Evolutionary conservation across 2,888 invertebrate genomes (phyloP).

Genomic region (Pseudococcus viburni): DNA sequence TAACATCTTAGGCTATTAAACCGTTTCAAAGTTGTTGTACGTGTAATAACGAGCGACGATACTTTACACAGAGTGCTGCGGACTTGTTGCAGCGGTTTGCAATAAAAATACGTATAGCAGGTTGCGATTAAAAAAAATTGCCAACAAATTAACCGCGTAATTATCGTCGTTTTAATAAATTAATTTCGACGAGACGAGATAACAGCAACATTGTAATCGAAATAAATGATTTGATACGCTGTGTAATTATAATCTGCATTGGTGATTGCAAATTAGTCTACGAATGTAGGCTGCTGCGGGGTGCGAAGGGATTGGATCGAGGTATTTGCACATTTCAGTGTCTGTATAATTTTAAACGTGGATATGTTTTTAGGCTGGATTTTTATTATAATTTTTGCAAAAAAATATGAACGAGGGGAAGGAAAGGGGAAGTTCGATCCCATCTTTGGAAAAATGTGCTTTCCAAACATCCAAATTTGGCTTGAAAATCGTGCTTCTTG

Average conservation of each 20-base stretch:
- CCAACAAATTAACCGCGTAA: slow-evolving; percentile 27
- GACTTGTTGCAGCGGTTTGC: slow-evolving; percentile 26
- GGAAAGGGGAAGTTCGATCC: too few species aligned
- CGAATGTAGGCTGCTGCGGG: neutral
- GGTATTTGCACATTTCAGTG: too few species aligned
- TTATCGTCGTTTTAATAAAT: slow-evolving; percentile 17
- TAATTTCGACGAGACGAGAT: neutral
- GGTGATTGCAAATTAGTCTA: neutral
- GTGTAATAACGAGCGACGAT: slow-evolving; percentile 39
- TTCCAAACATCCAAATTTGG: too few species aligned
- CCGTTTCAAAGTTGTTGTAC: slow-evolving; percentile 5
- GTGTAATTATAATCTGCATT: slow-evolving; percentile 14
- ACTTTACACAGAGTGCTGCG: neutral
- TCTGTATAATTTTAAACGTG: too few species aligned
- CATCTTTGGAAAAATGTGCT: too few species aligned
- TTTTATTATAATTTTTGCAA: too few species aligned
- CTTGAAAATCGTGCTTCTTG: too few species aligned
- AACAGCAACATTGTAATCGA: slow-evolving; percentile 12
- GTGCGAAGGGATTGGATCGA: neutral
- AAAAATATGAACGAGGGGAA: too few species aligned
- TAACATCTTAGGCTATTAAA: slow-evolving; percentile 47
- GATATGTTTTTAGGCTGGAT: too few species aligned
- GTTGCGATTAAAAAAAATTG: slow-evolving; percentile 13
- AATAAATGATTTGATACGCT: neutral
- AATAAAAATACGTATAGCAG: neutral